These are phyloP conservation scores for Anolis carolinensis DNA, from an alignment of 2,113 vertebrate genomes.

Conservation along the genomic window DNA sequence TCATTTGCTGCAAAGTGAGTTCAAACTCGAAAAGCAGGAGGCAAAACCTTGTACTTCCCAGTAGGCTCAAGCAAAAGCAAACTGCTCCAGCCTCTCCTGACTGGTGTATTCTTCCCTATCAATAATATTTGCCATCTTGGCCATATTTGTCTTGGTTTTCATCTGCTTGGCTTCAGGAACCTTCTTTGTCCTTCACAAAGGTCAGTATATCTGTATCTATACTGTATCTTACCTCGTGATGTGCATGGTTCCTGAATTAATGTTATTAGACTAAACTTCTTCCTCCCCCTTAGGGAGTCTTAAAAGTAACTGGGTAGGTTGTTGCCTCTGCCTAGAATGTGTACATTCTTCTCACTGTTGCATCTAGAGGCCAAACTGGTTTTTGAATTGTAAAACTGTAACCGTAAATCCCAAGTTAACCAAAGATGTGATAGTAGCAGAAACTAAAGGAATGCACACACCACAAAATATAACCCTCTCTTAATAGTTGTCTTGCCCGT, in stretches of 20 bases:
- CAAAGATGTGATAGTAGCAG: not conserved
- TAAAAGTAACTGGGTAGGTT: not conserved
- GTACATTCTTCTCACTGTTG: not conserved
- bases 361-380: not conserved
- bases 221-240: too few species aligned
- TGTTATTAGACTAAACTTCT: not conserved
- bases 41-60: too few species aligned
- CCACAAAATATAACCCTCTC: not conserved
- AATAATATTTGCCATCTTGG: too few species aligned
- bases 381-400: not conserved
- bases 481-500: too few species aligned
- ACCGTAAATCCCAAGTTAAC: not conserved
- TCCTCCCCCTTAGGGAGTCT: not conserved
- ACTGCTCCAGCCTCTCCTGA: too few species aligned
- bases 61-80: too few species aligned
- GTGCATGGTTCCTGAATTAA: not conserved
- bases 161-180: not conserved
- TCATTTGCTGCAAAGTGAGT: too few species aligned
- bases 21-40: too few species aligned
- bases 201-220: not conserved
- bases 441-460: not conserved
- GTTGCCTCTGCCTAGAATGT: not conserved
- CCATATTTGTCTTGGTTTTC: too few species aligned
- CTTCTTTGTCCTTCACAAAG: not conserved
- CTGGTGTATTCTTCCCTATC: too few species aligned